phyloP scores from a whole-genome alignment of 2,113 vertebrate species.

The Xyliphius kryptos region DNA sequence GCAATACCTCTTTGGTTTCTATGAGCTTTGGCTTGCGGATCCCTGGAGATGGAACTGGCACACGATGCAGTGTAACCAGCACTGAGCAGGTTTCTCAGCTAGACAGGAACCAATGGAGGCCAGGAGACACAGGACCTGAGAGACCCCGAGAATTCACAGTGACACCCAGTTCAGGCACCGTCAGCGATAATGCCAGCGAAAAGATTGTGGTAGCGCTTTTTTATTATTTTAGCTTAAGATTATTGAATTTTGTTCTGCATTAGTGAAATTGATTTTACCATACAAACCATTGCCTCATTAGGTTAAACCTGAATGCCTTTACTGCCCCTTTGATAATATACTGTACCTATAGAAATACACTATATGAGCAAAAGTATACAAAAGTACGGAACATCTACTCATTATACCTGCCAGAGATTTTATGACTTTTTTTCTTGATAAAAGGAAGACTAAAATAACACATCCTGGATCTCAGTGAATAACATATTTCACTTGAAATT shows the following conservation, averaged over 20 bases:
- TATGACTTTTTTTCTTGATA: too few relatives aligned
- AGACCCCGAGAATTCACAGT: constrained; percentile 72
- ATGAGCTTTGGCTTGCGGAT: constrained; percentile 73
- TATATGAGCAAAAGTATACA: too few relatives aligned
- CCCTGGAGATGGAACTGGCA: constrained; percentile 65
- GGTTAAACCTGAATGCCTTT: background rate
- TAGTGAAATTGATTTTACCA: constrained; percentile 41
- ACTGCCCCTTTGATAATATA: constrained; percentile 22
- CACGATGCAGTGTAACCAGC: constrained; percentile 53
- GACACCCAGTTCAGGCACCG: constrained; percentile 56
- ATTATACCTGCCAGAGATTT: too few relatives aligned
- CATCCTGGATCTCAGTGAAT: too few relatives aligned
- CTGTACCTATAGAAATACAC: background rate
- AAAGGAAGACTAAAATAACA: too few relatives aligned
- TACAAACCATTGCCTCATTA: constrained; percentile 19
- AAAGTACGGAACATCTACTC: too few relatives aligned
- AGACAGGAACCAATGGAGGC: constrained; percentile 43
- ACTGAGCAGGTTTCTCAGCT: constrained; percentile 41
- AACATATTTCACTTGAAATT: too few relatives aligned
- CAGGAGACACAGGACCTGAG: background rate
- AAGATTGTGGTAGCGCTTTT: constrained; percentile 64
- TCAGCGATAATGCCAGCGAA: constrained; percentile 54
- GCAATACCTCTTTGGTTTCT: constrained; percentile 72
- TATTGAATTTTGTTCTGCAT: background rate
- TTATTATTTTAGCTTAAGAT: background rate